Evolutionary conservation across 2,888 invertebrate species (phyloP), one percentile per base, ranked within the genome.

Genomic region (Trissoscelio sp.): DNA sequence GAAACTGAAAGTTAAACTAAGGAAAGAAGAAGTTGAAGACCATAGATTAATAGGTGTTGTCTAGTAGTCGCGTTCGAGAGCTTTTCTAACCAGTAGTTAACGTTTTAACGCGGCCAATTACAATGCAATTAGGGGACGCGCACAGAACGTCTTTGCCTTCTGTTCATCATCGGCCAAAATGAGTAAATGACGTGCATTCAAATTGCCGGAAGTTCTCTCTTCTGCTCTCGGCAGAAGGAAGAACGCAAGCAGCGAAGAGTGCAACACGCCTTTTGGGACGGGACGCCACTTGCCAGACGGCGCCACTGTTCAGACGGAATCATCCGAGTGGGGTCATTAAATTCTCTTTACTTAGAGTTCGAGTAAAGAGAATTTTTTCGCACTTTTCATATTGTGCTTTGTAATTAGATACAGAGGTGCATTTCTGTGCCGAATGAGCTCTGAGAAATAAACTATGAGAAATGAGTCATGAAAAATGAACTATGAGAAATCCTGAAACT

Each of bases 21-120:
- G n/a, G n/a, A n/a, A n/a, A n/a, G n/a, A n/a, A n/a, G n/a, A n/a
- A n/a, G n/a, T n/a, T n/a, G n/a, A n/a, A n/a, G n/a, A n/a, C n/a
- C n/a, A n/a, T n/a, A n/a, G n/a, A n/a, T n/a, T n/a, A n/a, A n/a
- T n/a, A n/a, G n/a, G n/a, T n/a, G n/a, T n/a, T n/a, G n/a, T n/a
- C n/a, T n/a, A n/a, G n/a, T n/a, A n/a, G n/a, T n/a, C n/a, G n/a
- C n/a, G n/a, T n/a, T n/a, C n/a, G n/a, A n/a, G 39, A 58, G 14
- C 39, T 62, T 74, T 60, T 80, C 79, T 82, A 82, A 85, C 86
- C 83, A 67, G 82, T 82, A 83, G 82, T 82, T 84, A 82, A 67
- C 83, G 83, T 85, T 85, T 86, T 84, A 84, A 85, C 85, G 85
- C 81, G 86, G 81, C 82, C 87, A 87, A 88, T 87, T 85, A 85